Evolutionary conservation across 2,888 invertebrate species (phyloP), one percentile per base, ranked within the genome.

Genomic region (Anagyrus pseudococci): DNA sequence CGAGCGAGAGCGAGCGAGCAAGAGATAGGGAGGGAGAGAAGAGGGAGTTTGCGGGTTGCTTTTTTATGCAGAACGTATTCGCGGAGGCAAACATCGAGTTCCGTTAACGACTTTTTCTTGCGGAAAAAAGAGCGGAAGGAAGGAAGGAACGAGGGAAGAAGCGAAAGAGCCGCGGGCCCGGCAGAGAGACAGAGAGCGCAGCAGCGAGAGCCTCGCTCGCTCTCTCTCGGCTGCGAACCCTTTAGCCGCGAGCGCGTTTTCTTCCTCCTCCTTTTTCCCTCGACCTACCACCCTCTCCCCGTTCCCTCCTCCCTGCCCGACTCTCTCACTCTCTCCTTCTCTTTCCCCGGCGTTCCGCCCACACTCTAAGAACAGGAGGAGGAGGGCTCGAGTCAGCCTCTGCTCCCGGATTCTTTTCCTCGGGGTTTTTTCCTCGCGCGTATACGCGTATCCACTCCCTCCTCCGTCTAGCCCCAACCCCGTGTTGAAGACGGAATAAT

Each of bases 41-140:
- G 25, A 25, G 48, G 26, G 33, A 29, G 58, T 46, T 19, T 26
- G 58, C 43, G 22, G 37, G 44, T 33, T 50, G 19, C 37, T 58
- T 63, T 55, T 60, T 56, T 52, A 59, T 56, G 52, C 56, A 50
- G 44, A 52, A 41, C 58, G 58, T 26, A 58, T 57, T 62, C 53
- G 53, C 48, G 44, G 33, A 60, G 53, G 60, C 53, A 60, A 64
- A 60, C 57, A 64, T 60, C 52, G 60, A 64, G 60, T 57, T 60
- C 53, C 60, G 64, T 64, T 60, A 64, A 60, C 60, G 60, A 64
- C 53, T 58, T 59, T 63, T 58, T 57, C 57, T 60, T 53, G 46
- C 41, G 49, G 53, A 26, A 48, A 50, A 40, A 44, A 58, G 57
- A 41, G 2, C 1, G 22, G 10, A 25, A 19, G 19, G 4, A 26